These are phyloP conservation scores for Puntigrus tetrazona DNA, from an alignment of 2,113 vertebrate species.

Conservation along the genomic window DNA sequence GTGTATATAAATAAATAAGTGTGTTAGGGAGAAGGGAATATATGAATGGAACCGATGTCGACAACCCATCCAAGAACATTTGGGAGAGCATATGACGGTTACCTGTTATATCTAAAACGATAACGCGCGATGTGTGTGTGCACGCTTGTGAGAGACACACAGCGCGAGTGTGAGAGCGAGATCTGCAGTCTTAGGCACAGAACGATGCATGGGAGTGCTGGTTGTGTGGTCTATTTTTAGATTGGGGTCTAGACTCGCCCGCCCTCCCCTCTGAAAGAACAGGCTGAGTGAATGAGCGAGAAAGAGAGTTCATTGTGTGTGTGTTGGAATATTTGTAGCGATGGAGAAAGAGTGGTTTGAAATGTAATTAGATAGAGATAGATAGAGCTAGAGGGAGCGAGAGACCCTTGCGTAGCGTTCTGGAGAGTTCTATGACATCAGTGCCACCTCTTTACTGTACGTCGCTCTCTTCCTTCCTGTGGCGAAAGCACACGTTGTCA, in stretches of 20 bases:
- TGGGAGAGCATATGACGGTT: neutral
- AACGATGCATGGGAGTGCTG: constrained; percentile 6
- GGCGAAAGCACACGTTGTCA: neutral
- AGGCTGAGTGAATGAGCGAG: constrained; percentile 43
- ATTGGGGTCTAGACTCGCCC: constrained; percentile 48
- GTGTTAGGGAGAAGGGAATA: neutral
- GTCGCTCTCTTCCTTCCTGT: neutral
- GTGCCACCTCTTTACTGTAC: constrained; percentile 8
- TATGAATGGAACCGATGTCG: constrained; percentile 11
- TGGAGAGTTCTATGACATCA: constrained; percentile 13
- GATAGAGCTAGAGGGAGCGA: constrained; percentile 10
- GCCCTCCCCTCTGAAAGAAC: constrained; percentile 32
- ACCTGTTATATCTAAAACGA: neutral
- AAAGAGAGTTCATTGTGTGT: constrained; percentile 38
- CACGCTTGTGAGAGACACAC: neutral
- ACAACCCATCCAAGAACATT: constrained; percentile 1
- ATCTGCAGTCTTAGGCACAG: constrained; percentile 39
- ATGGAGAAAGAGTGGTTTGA: constrained; percentile 28
- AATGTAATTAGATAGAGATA: constrained; percentile 21
- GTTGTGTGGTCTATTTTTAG: constrained; percentile 55
- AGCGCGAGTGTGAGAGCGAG: neutral
- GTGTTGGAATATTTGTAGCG: constrained; percentile 32
- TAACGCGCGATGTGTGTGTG: neutral
- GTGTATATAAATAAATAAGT: constrained; percentile 12
- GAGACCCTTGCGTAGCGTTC: constrained; percentile 1